Conservation (phyloP, 37 sponge, comb jelly and placozoan species). For the Mnemiopsis leidyi region DNA sequence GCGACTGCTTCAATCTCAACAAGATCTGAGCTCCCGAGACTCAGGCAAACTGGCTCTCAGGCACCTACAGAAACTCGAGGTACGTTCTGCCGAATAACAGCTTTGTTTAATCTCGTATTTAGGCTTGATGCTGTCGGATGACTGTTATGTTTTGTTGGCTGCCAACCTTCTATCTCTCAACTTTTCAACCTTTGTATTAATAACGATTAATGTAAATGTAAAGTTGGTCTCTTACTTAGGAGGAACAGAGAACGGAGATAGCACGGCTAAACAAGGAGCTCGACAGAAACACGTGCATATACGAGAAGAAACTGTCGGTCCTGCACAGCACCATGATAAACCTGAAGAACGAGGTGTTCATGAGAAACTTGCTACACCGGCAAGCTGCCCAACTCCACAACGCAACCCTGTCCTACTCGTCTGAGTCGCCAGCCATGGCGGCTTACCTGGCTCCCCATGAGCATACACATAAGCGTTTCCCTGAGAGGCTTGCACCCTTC, state of each 20-base stretch:
- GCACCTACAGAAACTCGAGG: constrained; percentile 62
- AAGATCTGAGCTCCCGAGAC: not conserved
- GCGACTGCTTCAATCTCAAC: constrained; percentile 47
- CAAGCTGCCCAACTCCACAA: constrained; percentile 58
- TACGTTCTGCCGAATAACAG: too few relatives aligned
- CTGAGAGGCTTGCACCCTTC: constrained; percentile 36
- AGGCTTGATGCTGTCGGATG: too few relatives aligned
- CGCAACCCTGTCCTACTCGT: constrained; percentile 44
- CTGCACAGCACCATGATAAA: constrained; percentile 64
- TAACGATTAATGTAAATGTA: too few relatives aligned
- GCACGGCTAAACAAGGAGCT: constrained; percentile 60
- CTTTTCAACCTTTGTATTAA: too few relatives aligned
- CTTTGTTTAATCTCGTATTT: too few relatives aligned
- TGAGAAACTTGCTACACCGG: constrained; percentile 60
- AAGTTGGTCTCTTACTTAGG: too few relatives aligned
- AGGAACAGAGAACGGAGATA: constrained; percentile 55
- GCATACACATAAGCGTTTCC: constrained; percentile 32
- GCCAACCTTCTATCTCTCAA: too few relatives aligned
- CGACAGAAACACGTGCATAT: constrained; percentile 43
- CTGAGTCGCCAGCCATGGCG: constrained; percentile 33
- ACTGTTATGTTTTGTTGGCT: too few relatives aligned
- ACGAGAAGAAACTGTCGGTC: constrained; percentile 66
- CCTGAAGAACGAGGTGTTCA: constrained; percentile 64
- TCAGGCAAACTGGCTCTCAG: constrained; percentile 31
- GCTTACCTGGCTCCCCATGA: constrained; percentile 19